A percentile compares a stretch with the other conserved stretches of the same genome.
phyloP scores from a whole-genome alignment of 2,113 vertebrate species.

The Paralichthys olivaceus region DNA sequence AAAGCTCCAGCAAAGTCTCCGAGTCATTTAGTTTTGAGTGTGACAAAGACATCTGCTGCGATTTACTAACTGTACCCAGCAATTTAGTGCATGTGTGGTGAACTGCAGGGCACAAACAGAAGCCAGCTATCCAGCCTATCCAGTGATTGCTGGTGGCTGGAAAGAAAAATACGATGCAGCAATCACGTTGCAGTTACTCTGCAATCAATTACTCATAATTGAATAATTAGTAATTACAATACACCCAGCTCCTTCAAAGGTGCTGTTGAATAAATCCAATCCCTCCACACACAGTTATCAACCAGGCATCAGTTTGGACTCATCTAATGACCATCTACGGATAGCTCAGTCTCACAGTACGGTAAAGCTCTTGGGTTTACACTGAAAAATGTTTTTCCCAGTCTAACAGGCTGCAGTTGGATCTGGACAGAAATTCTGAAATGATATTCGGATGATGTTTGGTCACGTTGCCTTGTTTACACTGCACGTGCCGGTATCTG shows the following conservation, averaged over 20 bases:
- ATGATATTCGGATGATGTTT: too few relatives aligned
- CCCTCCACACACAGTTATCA: background rate
- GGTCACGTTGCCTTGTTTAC: too few relatives aligned
- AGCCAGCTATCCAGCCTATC: background rate
- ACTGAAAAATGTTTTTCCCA: too few relatives aligned
- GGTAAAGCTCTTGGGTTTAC: background rate
- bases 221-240: background rate
- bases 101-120: background rate
- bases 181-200: background rate
- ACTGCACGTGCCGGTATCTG: too few relatives aligned
- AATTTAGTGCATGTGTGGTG: background rate
- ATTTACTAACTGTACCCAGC: slow-evolving; percentile 1
- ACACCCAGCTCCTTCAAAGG: background rate
- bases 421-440: background rate
- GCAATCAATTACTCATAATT: slow-evolving; percentile 5
- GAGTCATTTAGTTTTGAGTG: background rate
- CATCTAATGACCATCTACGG: background rate
- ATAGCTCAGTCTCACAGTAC: background rate
- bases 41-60: background rate
- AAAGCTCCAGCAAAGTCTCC: slow-evolving; percentile 2
- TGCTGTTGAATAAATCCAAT: background rate
- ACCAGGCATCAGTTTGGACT: background rate
- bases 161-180: background rate
- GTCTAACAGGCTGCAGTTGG: too few relatives aligned
- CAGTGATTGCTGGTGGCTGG: background rate